Evolutionary conservation across 2,113 vertebrate species (phyloP), one percentile per base, ranked within the genome.

Genomic region (Cebidichthys violaceus): DNA sequence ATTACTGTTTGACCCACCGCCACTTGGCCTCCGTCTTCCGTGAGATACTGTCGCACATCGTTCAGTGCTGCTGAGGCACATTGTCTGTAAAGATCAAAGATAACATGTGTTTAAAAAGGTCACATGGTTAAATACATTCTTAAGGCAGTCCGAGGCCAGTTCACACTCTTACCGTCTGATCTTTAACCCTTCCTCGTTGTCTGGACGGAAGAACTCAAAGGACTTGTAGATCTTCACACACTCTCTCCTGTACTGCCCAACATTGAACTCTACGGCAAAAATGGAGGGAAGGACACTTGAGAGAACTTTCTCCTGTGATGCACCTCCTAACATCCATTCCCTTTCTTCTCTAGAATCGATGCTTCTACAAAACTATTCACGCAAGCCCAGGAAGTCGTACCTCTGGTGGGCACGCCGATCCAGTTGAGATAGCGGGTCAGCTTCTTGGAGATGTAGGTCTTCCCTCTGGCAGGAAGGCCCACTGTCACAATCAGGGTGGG

Each of bases 371-470:
- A 13, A 13, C 13, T 10, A 4, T 20, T 39, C 14, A 64, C n/a
- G 45, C 54, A 4, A 60, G 43, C 2, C 24, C 2, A 2, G 15
- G 35, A 33, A 22, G 37, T 27, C 15, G 1, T 88, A 99, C 98
- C 98, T 95, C 97, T 97, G 0, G 98, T 99, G 66, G 97, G 96
- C 50, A 99, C 98, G 1, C 97, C 98, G 4, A 99, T 99, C 98
- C 98, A 99, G 93, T 99, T 99, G 43, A 99, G 95, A 91, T 99
- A 99, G 84, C 98, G 97, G 0, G 98, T 99, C 90, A 99, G 93
- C 94, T 99, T 99, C 93, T 99, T 99, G 1, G 98, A 99, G 90
- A 99, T 99, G 84, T 99, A 99, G 8, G 98, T 99, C 93, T 99
- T 99, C 70, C 98, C 98, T 90, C 98, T 94, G 67, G 98, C 98